Evolutionary conservation across 2,888 invertebrate species (phyloP).

Genomic region (Drosophila kuntzei): DNA sequence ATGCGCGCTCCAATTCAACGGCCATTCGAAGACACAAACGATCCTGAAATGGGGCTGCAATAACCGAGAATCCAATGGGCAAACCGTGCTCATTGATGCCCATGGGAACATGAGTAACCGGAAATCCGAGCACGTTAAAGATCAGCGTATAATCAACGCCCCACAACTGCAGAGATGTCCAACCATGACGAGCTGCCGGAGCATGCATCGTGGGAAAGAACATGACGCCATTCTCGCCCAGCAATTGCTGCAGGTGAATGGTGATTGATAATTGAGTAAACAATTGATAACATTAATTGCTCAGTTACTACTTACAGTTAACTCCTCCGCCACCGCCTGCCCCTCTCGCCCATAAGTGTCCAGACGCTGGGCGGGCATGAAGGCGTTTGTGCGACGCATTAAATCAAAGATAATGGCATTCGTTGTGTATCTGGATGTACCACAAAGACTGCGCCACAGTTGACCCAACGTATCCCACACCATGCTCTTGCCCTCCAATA

Average conservation of each 20-base stretch:
- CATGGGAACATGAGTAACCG: slow-evolving; percentile 91
- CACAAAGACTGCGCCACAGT: slow-evolving; percentile 49
- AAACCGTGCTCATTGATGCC: slow-evolving; percentile 88
- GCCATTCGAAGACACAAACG: slow-evolving; percentile 93
- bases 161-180: slow-evolving; percentile 84
- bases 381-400: slow-evolving; percentile 67
- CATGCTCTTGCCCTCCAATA: slow-evolving; percentile 14
- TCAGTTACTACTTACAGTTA: slow-evolving; percentile 53
- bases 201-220: slow-evolving; percentile 90
- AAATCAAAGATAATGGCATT: slow-evolving; percentile 77
- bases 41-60: slow-evolving; percentile 92
- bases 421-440: slow-evolving; percentile 71
- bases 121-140: slow-evolving; percentile 89
- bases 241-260: slow-evolving; percentile 78
- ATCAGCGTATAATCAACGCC: slow-evolving; percentile 73
- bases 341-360: slow-evolving; percentile 59
- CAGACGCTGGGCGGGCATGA: slow-evolving; percentile 65
- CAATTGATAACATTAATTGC: slow-evolving; percentile 28
- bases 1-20: slow-evolving; percentile 90
- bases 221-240: slow-evolving; percentile 90
- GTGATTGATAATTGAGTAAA: neutral
- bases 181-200: slow-evolving; percentile 89
- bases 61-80: slow-evolving; percentile 92
- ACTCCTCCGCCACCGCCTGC: slow-evolving; percentile 49
- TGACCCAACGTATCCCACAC: slow-evolving; percentile 43